Evolutionary conservation across 2,113 vertebrate genomes (phyloP).

Genomic region (Plectropomus leopardus): DNA sequence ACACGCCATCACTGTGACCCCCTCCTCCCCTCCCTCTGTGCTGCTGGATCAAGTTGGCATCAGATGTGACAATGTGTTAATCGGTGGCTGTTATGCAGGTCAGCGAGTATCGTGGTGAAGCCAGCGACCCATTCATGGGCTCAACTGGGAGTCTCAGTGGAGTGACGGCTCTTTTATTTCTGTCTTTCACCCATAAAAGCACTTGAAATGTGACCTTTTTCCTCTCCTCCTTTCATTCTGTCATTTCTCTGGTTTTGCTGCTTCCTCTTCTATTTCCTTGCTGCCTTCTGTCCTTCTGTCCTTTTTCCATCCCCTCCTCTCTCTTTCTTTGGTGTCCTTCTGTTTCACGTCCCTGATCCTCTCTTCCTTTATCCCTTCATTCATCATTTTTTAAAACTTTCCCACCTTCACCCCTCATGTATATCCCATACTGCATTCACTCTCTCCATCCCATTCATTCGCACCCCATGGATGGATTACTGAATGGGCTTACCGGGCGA

Average conservation of each 20-base stretch:
- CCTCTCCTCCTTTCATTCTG: neutral
- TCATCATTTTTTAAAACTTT: neutral
- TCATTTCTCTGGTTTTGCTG: too few relatives aligned
- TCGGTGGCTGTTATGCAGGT: conserved; percentile 60
- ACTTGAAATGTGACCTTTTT: conserved; percentile 15
- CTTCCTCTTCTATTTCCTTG: neutral
- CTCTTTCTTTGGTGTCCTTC: neutral
- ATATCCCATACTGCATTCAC: neutral
- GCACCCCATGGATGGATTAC: too few relatives aligned
- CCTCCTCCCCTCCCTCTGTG: neutral
- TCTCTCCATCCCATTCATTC: neutral
- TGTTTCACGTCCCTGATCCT: neutral
- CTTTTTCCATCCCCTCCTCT: too few relatives aligned
- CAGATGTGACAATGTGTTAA: conserved; percentile 72
- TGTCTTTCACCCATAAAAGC: conserved; percentile 10
- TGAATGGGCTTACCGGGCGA: too few relatives aligned
- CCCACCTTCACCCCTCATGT: neutral
- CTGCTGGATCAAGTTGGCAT: conserved; percentile 56
- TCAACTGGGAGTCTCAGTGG: conserved; percentile 30
- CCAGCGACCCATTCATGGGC: conserved; percentile 54
- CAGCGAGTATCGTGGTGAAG: conserved; percentile 44
- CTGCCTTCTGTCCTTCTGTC: neutral
- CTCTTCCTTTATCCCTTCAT: neutral
- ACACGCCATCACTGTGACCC: neutral
- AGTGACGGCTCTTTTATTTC: conserved; percentile 58